Percentiles rank a stretch among this genome's conserved stretches.
Evolutionary conservation across 2,888 invertebrate species (phyloP).

Genomic region (Apeira syringaria): DNA sequence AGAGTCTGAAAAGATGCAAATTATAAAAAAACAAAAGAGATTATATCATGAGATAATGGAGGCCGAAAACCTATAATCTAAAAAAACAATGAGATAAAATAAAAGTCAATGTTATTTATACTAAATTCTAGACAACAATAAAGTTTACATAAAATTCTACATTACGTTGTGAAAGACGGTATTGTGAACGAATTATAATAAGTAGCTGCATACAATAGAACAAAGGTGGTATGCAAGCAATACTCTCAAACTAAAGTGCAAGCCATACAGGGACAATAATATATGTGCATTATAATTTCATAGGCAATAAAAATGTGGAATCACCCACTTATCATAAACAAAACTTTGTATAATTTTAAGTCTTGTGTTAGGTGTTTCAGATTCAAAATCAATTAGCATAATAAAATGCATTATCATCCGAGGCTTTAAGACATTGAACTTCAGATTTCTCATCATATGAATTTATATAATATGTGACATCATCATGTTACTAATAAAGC

Average conservation of each 20-base stretch:
- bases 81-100: slow-evolving; percentile 5
- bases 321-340: slow-evolving; percentile 5
- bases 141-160: slow-evolving; percentile 4
- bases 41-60: slow-evolving; percentile 6
- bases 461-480: too few relatives aligned
- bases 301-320: slow-evolving; percentile 54
- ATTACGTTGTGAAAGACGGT: slow-evolving; percentile 23
- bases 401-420: slow-evolving; percentile 5
- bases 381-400: slow-evolving; percentile 1
- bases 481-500: too few relatives aligned
- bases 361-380: slow-evolving; percentile 2
- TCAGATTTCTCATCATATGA: too few relatives aligned
- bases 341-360: slow-evolving; percentile 4
- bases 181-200: slow-evolving; percentile 27
- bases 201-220: slow-evolving; percentile 55
- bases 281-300: slow-evolving; percentile 53
- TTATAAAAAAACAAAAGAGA: background rate
- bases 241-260: slow-evolving; percentile 48
- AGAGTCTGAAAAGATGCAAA: too few relatives aligned
- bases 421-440: too few relatives aligned
- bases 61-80: slow-evolving; percentile 4
- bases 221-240: slow-evolving; percentile 58
- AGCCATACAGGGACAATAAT: slow-evolving; percentile 49
- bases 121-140: background rate
- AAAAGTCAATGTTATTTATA: background rate